Percentiles rank a stretch among this genome's conserved stretches.
Evolutionary conservation across 2,113 vertebrate genomes (phyloP).

Genomic region (Ciconia maguari): DNA sequence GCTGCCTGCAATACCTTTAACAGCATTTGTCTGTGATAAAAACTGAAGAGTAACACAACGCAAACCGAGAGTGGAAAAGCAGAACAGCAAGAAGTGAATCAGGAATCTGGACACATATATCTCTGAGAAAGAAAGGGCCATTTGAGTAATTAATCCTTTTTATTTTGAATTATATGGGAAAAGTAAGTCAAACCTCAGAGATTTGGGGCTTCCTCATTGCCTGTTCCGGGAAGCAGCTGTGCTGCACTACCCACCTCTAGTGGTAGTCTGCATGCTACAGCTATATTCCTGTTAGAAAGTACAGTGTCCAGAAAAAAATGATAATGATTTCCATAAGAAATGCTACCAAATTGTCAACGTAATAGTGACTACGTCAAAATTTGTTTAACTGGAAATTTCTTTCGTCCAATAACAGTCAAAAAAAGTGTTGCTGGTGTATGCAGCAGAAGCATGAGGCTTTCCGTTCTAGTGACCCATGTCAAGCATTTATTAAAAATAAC

Average conservation of each 20-base stretch:
- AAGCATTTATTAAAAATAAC: not conserved
- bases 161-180: not conserved
- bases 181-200: not conserved
- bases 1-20: not conserved
- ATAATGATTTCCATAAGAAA: not conserved
- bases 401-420: too few relatives aligned
- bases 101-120: not conserved
- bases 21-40: not conserved
- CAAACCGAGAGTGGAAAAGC: not conserved
- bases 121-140: not conserved
- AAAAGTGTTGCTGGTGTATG: not conserved
- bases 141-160: not conserved
- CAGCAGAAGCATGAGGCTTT: not conserved
- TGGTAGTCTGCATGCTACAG: not conserved
- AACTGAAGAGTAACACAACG: not conserved
- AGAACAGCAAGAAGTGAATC: not conserved
- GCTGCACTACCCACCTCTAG: not conserved
- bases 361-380: not conserved
- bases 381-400: not conserved
- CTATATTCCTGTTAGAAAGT: not conserved
- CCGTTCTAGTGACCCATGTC: not conserved
- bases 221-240: not conserved
- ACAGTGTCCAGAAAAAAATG: not conserved
- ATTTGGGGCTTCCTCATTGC: not conserved
- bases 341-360: not conserved